These are phyloP conservation scores for Leptocoma aspasia DNA, from an alignment of 2,113 vertebrate species.

Conservation along the genomic window DNA sequence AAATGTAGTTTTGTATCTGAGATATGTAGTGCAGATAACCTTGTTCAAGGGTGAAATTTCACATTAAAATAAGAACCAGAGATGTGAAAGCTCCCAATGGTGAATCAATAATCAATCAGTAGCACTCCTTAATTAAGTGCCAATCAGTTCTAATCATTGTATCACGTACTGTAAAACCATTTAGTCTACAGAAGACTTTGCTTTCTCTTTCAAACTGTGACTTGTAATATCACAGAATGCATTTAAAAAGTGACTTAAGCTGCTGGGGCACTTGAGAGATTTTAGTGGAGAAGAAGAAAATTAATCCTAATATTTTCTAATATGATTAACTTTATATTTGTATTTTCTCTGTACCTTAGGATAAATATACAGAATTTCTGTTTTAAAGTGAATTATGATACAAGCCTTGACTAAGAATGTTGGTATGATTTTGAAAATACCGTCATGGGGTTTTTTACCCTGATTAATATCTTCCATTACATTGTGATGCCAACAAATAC, in stretches of 20 bases:
- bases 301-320: neutral
- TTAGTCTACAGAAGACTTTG: neutral
- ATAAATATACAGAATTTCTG: neutral
- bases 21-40: neutral
- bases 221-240: neutral
- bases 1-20: neutral
- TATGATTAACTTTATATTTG: neutral
- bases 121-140: neutral
- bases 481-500: neutral
- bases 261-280: neutral
- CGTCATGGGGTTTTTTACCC: rapidly evolving
- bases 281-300: neutral
- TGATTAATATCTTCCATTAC: neutral
- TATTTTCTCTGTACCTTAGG: neutral
- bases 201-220: neutral
- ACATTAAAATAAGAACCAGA: neutral
- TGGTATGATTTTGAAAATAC: neutral
- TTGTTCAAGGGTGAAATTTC: conserved; percentile 20
- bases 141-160: neutral
- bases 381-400: neutral
- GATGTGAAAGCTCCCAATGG: neutral
- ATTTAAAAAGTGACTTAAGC: neutral
- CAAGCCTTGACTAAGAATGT: neutral
- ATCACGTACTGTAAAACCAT: neutral
- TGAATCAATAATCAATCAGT: conserved; percentile 39